These are phyloP conservation scores for Hyperoplus lanceolatus DNA, from an alignment of 2,797 vertebrate species.

Conservation along the genomic window DNA sequence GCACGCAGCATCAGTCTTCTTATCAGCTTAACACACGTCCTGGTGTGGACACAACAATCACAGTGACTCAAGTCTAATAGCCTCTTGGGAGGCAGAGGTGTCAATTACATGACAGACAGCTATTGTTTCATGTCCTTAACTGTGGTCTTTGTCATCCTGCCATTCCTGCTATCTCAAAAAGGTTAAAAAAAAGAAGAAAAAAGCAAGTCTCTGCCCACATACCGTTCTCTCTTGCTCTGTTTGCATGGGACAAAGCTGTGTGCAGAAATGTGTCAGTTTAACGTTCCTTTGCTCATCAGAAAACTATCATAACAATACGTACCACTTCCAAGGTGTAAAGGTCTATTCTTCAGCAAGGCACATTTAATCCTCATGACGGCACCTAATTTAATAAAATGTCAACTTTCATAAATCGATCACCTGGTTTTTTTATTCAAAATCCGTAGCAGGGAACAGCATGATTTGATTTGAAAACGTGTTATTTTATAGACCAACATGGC, in stretches of 20 bases:
- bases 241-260: not conserved
- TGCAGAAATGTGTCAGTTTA: not conserved
- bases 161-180: not conserved
- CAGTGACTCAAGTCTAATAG: constrained; percentile 1
- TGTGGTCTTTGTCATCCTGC: not conserved
- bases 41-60: constrained; percentile 22
- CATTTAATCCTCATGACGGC: not conserved
- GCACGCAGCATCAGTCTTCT: not conserved
- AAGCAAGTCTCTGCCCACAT: not conserved
- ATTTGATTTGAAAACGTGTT: constrained; percentile 45
- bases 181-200: constrained; percentile 17
- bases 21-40: constrained; percentile 12
- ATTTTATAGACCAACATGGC: constrained; percentile 53
- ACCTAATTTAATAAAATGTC: constrained; percentile 48
- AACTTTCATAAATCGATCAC: constrained; percentile 39
- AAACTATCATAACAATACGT: not conserved
- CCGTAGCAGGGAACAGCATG: not conserved
- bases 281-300: constrained; percentile 5
- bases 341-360: not conserved
- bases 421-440: constrained; percentile 37
- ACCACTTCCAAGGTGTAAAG: not conserved
- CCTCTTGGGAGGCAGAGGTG: not conserved
- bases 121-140: constrained; percentile 6
- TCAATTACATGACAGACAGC: not conserved
- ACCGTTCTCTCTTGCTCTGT: not conserved